A percentile compares a stretch with the other conserved stretches of the same genome.
phyloP scores from a whole-genome alignment of 2,888 invertebrate species.

The Ectemnius cavifrons region DNA sequence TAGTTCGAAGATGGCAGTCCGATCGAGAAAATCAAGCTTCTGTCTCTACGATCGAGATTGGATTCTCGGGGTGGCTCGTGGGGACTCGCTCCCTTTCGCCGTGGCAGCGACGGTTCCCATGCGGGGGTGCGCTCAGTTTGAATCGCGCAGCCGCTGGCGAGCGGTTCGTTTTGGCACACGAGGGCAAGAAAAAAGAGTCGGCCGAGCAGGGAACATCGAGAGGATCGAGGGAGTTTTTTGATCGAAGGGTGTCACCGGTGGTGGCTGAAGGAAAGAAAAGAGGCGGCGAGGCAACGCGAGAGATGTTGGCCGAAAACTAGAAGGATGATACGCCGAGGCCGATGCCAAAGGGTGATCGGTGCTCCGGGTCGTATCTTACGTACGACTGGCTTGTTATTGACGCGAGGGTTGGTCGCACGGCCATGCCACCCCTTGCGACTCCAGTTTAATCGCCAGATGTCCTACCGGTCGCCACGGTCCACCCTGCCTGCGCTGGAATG shows the following conservation, averaged over 20 bases:
- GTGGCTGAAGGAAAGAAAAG: no score
- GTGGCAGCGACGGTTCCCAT: conserved; percentile 60
- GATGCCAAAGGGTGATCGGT: not conserved
- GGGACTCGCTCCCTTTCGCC: conserved; percentile 55
- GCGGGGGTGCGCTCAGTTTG: conserved; percentile 67
- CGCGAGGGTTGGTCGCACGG: conserved; percentile 62
- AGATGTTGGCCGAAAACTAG: no score
- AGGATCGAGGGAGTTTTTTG: no score
- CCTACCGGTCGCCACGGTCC: conserved; percentile 66
- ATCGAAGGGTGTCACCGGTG: no score
- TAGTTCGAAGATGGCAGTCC: not conserved
- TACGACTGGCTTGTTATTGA: conserved; percentile 59
- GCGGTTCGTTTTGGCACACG: conserved; percentile 33
- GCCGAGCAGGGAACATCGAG: not conserved
- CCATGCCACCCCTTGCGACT: conserved; percentile 62
- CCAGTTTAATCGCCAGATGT: conserved; percentile 65
- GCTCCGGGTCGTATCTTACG: not conserved
- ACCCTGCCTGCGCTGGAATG: conserved; percentile 66
- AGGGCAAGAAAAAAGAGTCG: not conserved
- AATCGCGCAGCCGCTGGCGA: conserved; percentile 68
- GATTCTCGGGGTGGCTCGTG: conserved; percentile 20
- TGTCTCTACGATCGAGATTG: conserved; percentile 30
- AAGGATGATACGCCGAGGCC: conserved; percentile 23
- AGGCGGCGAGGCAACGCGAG: no score
- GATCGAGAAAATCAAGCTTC: not conserved